A percentile compares a stretch with the other conserved stretches of the same genome.
Conservation (phyloP, 2,113 vertebrate genomes). For the Pitta sordida region DNA sequence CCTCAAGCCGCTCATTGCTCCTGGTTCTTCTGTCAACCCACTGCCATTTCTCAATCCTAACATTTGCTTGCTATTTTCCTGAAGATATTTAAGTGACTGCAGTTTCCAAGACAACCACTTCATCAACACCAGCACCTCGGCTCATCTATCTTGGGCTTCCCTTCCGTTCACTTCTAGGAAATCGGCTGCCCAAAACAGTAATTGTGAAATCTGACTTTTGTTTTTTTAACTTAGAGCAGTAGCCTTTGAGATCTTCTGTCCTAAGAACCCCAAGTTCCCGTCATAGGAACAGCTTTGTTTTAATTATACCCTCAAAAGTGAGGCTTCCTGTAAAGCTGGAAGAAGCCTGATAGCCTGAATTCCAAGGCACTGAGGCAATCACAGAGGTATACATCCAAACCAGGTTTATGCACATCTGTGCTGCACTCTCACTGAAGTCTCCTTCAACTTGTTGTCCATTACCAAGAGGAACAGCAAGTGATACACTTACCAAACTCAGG, state of each 20-base stretch:
- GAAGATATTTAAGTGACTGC: slow-evolving; percentile 53
- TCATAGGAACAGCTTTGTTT: neutral
- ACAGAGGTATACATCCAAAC: neutral
- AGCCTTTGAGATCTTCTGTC: neutral
- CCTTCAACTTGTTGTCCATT: neutral
- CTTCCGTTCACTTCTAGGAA: slow-evolving; percentile 33
- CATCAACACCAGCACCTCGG: slow-evolving; percentile 42
- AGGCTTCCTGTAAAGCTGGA: neutral
- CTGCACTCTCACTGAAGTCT: neutral
- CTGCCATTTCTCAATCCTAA: neutral
- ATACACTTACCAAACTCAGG: neutral
- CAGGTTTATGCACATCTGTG: neutral
- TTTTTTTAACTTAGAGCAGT: neutral
- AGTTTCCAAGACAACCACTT: slow-evolving; percentile 46
- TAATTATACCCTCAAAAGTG: neutral
- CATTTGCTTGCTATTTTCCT: slow-evolving; percentile 34
- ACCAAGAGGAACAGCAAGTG: neutral
- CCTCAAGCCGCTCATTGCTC: neutral
- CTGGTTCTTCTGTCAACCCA: neutral
- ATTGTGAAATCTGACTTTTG: neutral
- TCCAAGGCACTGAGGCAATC: neutral
- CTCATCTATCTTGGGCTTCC: slow-evolving; percentile 51
- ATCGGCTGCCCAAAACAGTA: neutral
- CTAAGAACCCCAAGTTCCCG: neutral
- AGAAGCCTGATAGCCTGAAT: neutral